Conservation (phyloP, 2,113 vertebrate species). For the Xenus cinereus region DNA sequence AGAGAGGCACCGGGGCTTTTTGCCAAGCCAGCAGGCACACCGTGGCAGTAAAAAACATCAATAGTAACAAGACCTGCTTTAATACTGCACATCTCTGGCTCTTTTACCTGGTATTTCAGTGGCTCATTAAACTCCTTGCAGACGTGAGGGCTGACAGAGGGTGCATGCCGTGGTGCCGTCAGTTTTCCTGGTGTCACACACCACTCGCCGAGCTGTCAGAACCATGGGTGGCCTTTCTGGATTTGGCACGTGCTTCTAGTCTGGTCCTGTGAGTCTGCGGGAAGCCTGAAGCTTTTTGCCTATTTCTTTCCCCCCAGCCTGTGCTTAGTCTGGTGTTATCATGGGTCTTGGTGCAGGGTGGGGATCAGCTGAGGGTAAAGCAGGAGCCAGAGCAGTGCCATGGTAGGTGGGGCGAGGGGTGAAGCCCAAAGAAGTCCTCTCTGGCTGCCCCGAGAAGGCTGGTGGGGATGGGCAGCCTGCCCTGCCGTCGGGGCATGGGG, state of each 20-base stretch:
- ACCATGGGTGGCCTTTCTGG: not conserved
- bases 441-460: not conserved
- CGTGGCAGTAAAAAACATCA: not conserved
- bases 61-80: not conserved
- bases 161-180: too few species aligned
- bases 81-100: not conserved
- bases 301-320: not conserved
- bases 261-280: rapidly evolving
- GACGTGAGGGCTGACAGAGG: not conserved
- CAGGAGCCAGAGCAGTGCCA: not conserved
- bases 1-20: not conserved
- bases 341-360: not conserved
- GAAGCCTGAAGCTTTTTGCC: not conserved
- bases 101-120: not conserved
- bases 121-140: not conserved
- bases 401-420: too few species aligned
- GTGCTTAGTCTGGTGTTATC: not conserved
- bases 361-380: not conserved
- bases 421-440: not conserved
- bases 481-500: rapidly evolving
- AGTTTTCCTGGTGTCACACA: not conserved
- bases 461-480: not conserved
- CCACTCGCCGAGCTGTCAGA: not conserved
- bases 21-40: not conserved
- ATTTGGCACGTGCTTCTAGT: not conserved